Base-by-base conservation (phyloP, 2,113 vertebrate species). In the Oryzias curvinotus region DNA sequence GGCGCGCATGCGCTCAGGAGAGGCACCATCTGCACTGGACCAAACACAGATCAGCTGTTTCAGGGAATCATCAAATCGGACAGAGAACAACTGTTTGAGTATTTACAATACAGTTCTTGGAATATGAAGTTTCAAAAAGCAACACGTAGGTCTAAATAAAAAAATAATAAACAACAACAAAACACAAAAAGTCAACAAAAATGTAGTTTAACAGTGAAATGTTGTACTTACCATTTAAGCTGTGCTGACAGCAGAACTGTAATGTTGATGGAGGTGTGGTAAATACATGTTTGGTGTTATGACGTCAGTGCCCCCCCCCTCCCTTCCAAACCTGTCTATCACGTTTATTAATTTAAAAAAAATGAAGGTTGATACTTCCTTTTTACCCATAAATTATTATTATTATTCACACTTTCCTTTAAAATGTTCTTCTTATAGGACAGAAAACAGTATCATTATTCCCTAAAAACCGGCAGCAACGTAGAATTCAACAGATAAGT, bases 1-100 rank as follows among this genome's bases (percentile, higher is more conserved):
- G 73, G 87, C 66, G 93, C 62, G 45, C 78, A 92, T 81, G 87
- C 71, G 71, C 84, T 90, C 56, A 68, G 30, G 53, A 90, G 73
- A 12, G 80, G 62, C 80, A 90, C 69, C 83, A 90, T 92, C 88
- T 89, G 86, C 54, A 59, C 49, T 25, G 65, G 71, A 68, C 4
- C 25, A 54, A 28, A 13, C 53, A 54, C 43, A 52, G 21, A 48
- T 47, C 47, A 72, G 17, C 10, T 52, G 17, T 52, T 57, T 1
- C 28, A 52, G 23, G 1, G 15, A 25, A 16, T 16, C 8, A 15
- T 43, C 36, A 47, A 47, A n/a, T 47, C 17, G 0, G 8, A 23
- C 21, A 23, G 3, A 23, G 21, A 23, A 23, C 8, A 36, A 36
- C 2, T 36, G 8, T 36, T 36, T 36, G 8, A 36, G 12, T 36